A percentile compares a stretch with the other conserved stretches of the same genome.
These are phyloP conservation scores for Bettongia penicillata DNA, from an alignment of 2,113 vertebrate species.

Conservation along the genomic window DNA sequence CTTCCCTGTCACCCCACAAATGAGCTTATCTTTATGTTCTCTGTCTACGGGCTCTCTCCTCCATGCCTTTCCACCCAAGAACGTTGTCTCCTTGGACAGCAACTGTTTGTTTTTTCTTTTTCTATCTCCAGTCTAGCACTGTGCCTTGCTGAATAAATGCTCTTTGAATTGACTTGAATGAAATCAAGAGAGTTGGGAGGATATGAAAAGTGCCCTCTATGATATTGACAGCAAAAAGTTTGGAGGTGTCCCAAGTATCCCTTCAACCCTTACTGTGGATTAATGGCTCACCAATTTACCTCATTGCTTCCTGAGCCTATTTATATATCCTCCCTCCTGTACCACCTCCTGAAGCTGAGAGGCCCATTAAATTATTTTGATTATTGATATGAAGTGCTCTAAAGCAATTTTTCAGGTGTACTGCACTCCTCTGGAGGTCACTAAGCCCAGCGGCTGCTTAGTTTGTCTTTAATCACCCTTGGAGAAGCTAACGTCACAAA, in stretches of 20 bases:
- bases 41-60: background rate
- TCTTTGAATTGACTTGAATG: background rate
- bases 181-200: background rate
- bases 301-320: background rate
- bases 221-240: background rate
- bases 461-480: background rate
- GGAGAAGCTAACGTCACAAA: background rate
- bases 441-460: background rate
- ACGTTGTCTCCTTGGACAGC: background rate
- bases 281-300: background rate
- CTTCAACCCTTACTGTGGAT: background rate
- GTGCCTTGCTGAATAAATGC: background rate
- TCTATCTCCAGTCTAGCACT: background rate
- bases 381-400: background rate
- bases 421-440: background rate
- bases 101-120: background rate
- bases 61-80: too few species aligned
- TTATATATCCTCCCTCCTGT: background rate
- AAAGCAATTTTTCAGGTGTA: background rate
- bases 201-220: background rate
- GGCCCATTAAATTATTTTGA: background rate
- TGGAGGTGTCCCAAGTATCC: background rate
- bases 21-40: background rate
- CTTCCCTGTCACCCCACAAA: background rate
- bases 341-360: background rate